Evolutionary conservation across 2,113 vertebrate genomes (phyloP), one percentile per base, ranked within the genome.

Genomic region (Sinocyclocheilus anophthalmus): DNA sequence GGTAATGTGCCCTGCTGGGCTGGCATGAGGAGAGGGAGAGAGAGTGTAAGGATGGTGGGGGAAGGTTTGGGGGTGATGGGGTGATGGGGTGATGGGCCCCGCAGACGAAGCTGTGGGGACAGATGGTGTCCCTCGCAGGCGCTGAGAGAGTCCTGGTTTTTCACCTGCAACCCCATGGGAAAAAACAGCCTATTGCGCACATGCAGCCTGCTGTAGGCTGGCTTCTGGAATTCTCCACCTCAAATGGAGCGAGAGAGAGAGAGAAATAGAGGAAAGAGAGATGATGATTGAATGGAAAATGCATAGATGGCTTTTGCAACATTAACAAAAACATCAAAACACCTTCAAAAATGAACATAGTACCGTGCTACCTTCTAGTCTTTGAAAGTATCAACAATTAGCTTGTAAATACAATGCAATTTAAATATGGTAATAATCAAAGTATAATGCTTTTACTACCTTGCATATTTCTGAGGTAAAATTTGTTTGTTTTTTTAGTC

Each of bases 101-200:
- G 92, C 87, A 93, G 94, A 92, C 87, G 88, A 92, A 84, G 89
- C 90, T 92, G 94, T 91, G 87, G 93, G 93, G 94, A 96, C 94
- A 95, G 95, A 96, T 96, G 95, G 94, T 91, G 92, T 94, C 94
- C 93, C 93, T 94, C 81, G 86, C 93, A 90, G 93, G 93, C 88
- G 91, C 92, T 91, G 92, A 93, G 93, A 89, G 91, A 95, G 93
- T 93, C 94, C 93, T 93, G 93, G 94, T 93, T 94, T 83, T 94
- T 96, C 95, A 95, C 94, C 94, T 96, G 95, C 95, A 93, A 90
- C 91, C 93, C 93, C 94, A 93, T 95, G 94, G 94, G 93, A 95
- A 95, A 59, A 94, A 94, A 91, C 90, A 88, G 90, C 93, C 92
- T 89, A 92, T 89, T 90, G 92, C 91, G 89, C 93, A 93, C 92